phyloP scores from a whole-genome alignment of 2,113 vertebrate species.

The Austrofundulus limnaeus region DNA sequence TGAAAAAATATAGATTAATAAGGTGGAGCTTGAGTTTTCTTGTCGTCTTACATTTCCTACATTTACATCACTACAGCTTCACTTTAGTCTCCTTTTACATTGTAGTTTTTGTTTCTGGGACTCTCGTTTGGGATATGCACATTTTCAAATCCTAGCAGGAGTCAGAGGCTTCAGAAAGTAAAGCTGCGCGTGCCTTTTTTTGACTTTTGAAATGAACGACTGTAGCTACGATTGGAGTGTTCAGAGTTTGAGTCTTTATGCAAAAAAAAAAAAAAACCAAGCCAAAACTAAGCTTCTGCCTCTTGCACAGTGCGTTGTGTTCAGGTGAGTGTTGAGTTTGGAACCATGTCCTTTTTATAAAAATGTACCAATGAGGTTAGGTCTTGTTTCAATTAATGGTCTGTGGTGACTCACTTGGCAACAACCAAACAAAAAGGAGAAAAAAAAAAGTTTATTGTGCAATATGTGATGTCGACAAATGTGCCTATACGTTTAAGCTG shows the following conservation, averaged over 20 bases:
- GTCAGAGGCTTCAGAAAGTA: conserved; percentile 33
- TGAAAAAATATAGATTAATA: no score
- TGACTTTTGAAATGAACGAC: conserved; percentile 21
- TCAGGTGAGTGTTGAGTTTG: conserved; percentile 7
- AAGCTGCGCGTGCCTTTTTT: conserved; percentile 57
- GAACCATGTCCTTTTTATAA: neutral
- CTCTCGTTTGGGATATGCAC: conserved; percentile 45
- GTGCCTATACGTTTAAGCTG: conserved; percentile 65
- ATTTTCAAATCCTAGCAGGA: conserved; percentile 47
- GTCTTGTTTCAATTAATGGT: neutral
- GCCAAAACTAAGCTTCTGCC: conserved; percentile 39
- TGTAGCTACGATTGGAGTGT: conserved; percentile 18
- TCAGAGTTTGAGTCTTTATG: conserved; percentile 52
- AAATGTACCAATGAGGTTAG: no score
- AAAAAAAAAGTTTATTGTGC: conserved; percentile 51
- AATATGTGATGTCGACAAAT: conserved; percentile 70
- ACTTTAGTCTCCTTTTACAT: conserved; percentile 14
- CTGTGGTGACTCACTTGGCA: conserved; percentile 12
- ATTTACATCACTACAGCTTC: conserved; percentile 29
- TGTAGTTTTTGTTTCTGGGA: conserved; percentile 19
- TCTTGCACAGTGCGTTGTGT: conserved; percentile 34
- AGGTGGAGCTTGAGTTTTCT: neutral
- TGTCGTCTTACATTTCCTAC: neutral
- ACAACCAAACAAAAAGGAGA: conserved; percentile 16
- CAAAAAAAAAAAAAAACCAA: conserved; percentile 26